Conservation (phyloP, 2,797 vertebrate genomes). For the Falco novaeseelandiae region DNA sequence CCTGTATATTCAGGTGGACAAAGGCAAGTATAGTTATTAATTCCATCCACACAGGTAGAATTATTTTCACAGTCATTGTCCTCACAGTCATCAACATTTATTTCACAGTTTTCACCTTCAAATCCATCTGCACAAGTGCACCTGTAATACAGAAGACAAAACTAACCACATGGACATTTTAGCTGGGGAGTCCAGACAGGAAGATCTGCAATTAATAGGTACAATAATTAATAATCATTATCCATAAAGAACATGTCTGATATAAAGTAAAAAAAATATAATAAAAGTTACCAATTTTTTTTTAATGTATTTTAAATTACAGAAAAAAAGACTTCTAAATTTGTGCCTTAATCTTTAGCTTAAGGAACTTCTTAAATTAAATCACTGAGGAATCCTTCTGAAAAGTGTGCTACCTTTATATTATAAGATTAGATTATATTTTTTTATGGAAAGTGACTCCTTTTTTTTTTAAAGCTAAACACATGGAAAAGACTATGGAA, state of each 20-base stretch:
- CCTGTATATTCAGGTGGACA: slow-evolving; percentile 97
- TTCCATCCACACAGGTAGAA: slow-evolving; percentile 94
- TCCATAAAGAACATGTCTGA: neutral
- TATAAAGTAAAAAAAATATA: neutral
- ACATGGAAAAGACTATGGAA: neutral
- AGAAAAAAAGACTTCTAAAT: neutral
- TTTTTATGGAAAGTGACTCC: neutral
- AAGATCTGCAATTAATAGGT: neutral
- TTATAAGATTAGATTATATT: neutral
- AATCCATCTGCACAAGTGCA: slow-evolving; percentile 95
- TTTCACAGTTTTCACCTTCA: slow-evolving; percentile 92
- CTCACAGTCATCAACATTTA: slow-evolving; percentile 96
- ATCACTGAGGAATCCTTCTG: neutral
- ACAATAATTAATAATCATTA: neutral
- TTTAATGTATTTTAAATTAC: neutral
- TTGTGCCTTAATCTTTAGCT: neutral
- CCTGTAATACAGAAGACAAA: slow-evolving; percentile 76
- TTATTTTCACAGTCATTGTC: slow-evolving; percentile 99
- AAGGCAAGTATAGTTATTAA: slow-evolving; percentile 98
- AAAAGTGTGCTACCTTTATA: neutral
- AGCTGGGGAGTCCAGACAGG: neutral
- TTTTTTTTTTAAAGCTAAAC: neutral
- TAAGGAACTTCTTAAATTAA: neutral
- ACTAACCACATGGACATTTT: neutral
- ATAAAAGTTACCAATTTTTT: neutral